Evolutionary conservation across 2,888 invertebrate genomes (phyloP), one percentile per base, ranked within the genome.

Genomic region (Smittia sp.): DNA sequence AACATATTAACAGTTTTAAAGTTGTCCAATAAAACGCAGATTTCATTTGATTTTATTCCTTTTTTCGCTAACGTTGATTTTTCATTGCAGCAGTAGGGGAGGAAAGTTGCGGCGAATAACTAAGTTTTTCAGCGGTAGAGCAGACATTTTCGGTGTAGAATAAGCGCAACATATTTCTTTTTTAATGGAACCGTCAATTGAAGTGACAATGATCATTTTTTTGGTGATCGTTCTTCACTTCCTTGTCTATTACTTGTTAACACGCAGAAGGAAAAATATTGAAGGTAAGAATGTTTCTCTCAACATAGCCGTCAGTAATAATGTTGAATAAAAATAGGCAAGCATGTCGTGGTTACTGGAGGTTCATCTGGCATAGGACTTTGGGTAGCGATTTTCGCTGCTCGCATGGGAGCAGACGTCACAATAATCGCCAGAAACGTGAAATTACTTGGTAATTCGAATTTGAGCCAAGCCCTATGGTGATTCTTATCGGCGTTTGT

Each of bases 361-460:
- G 98, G 97, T 11, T 97, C 97, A 0, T 95, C 94, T 83, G 98
- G 98, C 6, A 98, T 98, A 77, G 98, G 98, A 0, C 91, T 93
- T 81, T 87, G 90, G 74, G 81, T 92, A 13, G 97, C 96, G 0
- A 84, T 89, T 25, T 86, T 92, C 78, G 92, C 90, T 9, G 92
- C 90, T 0, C 85, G 85, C 78, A 83, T 86, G 77, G 98, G 98
- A 27, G 96, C 96, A 2, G 86, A 93, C 83, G 93, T 98, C 1
- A 95, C 97, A 0, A 87, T 98, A 70, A 86, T 98, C 75, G 97
- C 98, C 0, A 87, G 98, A 78, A 90, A 95, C 81, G 79, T 86
- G 39, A 84, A 85, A 75, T 89, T 87, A 80, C 84, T 97, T 11
- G 84, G 88, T 79, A 82, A 84, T 80, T 6, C 38, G 38, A 11